Percentiles rank a stretch among this genome's conserved stretches.
Evolutionary conservation across 1,140 invertebrate genomes (phyloP).

Genomic region (Lamellibrachia luymesi): DNA sequence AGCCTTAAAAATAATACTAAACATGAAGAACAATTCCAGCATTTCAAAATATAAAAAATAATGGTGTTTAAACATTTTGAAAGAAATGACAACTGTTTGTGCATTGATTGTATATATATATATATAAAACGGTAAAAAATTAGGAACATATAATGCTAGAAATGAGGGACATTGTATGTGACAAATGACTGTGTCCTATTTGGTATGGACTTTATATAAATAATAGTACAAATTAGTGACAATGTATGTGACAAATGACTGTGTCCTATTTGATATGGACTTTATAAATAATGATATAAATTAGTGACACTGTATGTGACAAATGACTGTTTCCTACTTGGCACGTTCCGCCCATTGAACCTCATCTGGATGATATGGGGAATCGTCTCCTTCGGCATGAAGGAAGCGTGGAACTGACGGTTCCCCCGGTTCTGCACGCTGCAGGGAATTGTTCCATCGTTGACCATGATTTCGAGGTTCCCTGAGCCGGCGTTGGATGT

Average conservation of each 20-base stretch:
- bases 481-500: slow-evolving; percentile 91
- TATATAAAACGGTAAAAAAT: too few species aligned
- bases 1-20: too few species aligned
- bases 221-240: neutral
- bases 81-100: too few species aligned
- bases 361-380: slow-evolving; percentile 96
- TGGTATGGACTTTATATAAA: too few species aligned
- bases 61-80: too few species aligned
- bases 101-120: too few species aligned
- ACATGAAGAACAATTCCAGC: too few species aligned
- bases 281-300: neutral
- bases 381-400: slow-evolving; percentile 87
- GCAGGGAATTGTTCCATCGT: slow-evolving; percentile 90
- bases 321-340: slow-evolving; percentile 64
- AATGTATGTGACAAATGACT: too few species aligned
- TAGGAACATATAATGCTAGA: too few species aligned
- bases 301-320: neutral
- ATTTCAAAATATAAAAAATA: too few species aligned
- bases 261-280: too few species aligned
- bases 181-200: neutral
- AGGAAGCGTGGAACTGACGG: slow-evolving; percentile 77
- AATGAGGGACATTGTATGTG: neutral
- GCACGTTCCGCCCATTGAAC: slow-evolving; percentile 94
- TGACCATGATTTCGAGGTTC: slow-evolving; percentile 94
- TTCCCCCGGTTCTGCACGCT: slow-evolving; percentile 89